phyloP scores from a whole-genome alignment of 2,113 vertebrate genomes.

The Haplochromis vanheusdeni region DNA sequence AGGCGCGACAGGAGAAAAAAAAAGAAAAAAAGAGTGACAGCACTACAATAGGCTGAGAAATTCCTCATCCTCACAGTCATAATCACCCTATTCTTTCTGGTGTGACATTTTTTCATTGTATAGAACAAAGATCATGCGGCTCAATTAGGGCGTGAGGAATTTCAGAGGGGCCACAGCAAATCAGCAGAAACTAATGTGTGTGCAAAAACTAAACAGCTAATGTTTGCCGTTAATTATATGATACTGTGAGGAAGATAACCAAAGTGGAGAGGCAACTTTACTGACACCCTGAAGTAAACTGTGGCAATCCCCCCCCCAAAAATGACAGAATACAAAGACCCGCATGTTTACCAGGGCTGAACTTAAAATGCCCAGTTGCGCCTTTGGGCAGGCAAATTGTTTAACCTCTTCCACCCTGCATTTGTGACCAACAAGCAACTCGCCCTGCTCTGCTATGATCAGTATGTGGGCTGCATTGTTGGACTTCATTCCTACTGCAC shows the following conservation, averaged over 20 bases:
- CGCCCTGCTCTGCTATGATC: not conserved
- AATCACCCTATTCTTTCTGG: slow-evolving; percentile 5
- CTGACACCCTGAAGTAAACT: not conserved
- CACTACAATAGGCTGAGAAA: slow-evolving; percentile 42
- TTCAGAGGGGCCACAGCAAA: slow-evolving; percentile 11
- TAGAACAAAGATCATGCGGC: slow-evolving; percentile 22
- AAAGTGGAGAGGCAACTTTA: not conserved
- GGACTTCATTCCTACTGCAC: not conserved
- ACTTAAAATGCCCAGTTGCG: not conserved
- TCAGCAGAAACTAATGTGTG: not conserved
- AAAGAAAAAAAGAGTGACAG: slow-evolving; percentile 31
- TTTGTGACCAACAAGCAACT: not conserved
- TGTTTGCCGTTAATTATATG: not conserved
- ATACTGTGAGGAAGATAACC: not conserved
- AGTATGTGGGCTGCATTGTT: not conserved
- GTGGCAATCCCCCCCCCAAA: not conserved
- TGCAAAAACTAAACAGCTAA: not conserved
- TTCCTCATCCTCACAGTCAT: slow-evolving; percentile 20
- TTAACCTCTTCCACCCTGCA: not conserved
- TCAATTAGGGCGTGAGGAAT: slow-evolving; percentile 42
- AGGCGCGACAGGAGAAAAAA: slow-evolving; percentile 30
- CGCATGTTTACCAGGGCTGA: not conserved
- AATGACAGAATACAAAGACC: not conserved
- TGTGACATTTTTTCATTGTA: slow-evolving; percentile 38
- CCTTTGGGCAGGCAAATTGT: not conserved